Evolutionary conservation across 2,113 vertebrate genomes (phyloP).

Genomic region (Brachyhypopomus gauderio): DNA sequence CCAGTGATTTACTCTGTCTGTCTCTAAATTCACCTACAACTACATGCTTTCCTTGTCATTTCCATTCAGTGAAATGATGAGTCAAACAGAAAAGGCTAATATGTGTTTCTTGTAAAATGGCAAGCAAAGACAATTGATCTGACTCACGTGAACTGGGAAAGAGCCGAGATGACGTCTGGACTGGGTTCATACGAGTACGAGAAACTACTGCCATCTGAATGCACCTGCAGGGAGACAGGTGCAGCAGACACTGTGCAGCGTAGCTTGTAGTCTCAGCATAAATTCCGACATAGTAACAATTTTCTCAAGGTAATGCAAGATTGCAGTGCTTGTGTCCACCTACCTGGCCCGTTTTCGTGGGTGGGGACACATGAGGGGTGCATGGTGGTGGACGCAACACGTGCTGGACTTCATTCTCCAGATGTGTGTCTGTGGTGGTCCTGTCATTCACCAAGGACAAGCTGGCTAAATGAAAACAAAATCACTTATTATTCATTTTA

Average conservation of each 20-base stretch:
- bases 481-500: background rate
- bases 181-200: slow-evolving; percentile 49
- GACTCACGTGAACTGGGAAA: slow-evolving; percentile 44
- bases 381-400: slow-evolving; percentile 20
- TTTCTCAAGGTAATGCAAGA: background rate
- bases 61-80: too few relatives aligned
- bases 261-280: background rate
- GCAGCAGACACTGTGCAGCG: background rate
- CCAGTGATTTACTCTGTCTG: too few relatives aligned
- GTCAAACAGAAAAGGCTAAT: background rate
- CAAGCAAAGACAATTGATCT: background rate
- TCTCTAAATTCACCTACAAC: too few relatives aligned
- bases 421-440: slow-evolving; percentile 19
- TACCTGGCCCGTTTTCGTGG: slow-evolving; percentile 12
- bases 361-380: background rate
- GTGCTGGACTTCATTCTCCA: slow-evolving; percentile 14
- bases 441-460: background rate
- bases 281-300: background rate
- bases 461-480: background rate
- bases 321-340: background rate
- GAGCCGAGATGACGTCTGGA: slow-evolving; percentile 28
- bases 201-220: slow-evolving; percentile 50
- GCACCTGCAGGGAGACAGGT: slow-evolving; percentile 32
- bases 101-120: background rate
- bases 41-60: too few relatives aligned